A percentile compares a stretch with the other conserved stretches of the same genome.
phyloP scores from a whole-genome alignment of 2,888 invertebrate species.

The Coenonympha arcania region DNA sequence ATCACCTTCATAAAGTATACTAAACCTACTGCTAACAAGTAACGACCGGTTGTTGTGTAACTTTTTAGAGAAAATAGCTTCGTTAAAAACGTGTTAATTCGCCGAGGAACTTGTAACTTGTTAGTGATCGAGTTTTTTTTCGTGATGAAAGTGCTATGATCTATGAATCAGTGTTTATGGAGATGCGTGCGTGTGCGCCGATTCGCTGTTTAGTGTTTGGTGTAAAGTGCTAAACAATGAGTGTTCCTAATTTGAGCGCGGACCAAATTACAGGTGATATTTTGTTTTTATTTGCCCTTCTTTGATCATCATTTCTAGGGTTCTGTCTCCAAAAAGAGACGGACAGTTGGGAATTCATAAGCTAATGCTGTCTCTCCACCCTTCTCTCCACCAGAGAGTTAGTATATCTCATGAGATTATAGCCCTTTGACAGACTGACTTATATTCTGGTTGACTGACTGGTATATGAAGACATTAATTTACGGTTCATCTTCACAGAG shows the following conservation, averaged over 20 bases:
- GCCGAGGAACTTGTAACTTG: constrained; percentile 45
- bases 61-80: constrained; percentile 24
- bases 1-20: too few relatives aligned
- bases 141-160: constrained; percentile 45
- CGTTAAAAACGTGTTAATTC: constrained; percentile 47
- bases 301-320: not conserved
- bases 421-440: too few relatives aligned
- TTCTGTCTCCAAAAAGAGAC: too few relatives aligned
- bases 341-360: too few relatives aligned
- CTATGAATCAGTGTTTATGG: constrained; percentile 56
- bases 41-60: constrained; percentile 31
- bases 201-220: constrained; percentile 35
- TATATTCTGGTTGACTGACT: too few relatives aligned
- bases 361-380: too few relatives aligned
- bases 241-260: constrained; percentile 67
- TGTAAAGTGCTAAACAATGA: constrained; percentile 50
- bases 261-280: constrained; percentile 62
- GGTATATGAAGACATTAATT: too few relatives aligned
- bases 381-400: too few relatives aligned
- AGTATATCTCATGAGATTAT: too few relatives aligned
- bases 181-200: constrained; percentile 45
- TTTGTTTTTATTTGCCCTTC: not conserved
- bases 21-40: constrained; percentile 9
- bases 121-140: constrained; percentile 46
- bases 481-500: too few relatives aligned